Evolutionary conservation across 2,113 vertebrate species (phyloP).

Genomic region (rabbit (Oryctolagus cuniculus)): DNA sequence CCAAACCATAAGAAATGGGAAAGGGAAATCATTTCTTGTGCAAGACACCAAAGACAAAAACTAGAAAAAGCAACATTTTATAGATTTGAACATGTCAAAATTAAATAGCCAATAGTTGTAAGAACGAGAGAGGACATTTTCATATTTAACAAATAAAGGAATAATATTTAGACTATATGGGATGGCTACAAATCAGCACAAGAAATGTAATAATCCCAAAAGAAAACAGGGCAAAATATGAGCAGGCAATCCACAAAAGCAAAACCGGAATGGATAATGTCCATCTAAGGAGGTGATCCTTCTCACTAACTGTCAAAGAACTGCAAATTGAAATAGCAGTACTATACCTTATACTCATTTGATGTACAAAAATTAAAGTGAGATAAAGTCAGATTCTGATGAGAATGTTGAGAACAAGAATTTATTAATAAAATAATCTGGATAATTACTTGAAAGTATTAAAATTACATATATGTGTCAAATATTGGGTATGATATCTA

Average conservation of each 20-base stretch:
- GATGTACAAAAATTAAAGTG: slow-evolving; percentile 39
- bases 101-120: background rate
- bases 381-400: slow-evolving; percentile 26
- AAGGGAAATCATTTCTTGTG: slow-evolving; percentile 1
- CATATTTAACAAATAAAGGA: background rate
- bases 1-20: background rate
- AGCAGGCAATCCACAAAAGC: background rate
- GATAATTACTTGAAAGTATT: background rate
- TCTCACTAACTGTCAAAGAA: slow-evolving; percentile 4
- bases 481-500: background rate
- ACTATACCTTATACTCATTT: background rate
- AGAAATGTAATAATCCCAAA: background rate
- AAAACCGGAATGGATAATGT: background rate
- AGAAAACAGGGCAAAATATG: background rate
- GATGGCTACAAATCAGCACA: background rate
- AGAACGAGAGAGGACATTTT: background rate
- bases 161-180: background rate
- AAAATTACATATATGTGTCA: slow-evolving; percentile 17
- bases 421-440: background rate
- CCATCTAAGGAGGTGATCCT: background rate
- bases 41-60: background rate
- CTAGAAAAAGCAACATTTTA: background rate
- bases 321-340: background rate
- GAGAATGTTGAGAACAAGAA: background rate
- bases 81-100: background rate